Conservation (phyloP, 2,797 vertebrate genomes). For the Hirundo rustica region DNA sequence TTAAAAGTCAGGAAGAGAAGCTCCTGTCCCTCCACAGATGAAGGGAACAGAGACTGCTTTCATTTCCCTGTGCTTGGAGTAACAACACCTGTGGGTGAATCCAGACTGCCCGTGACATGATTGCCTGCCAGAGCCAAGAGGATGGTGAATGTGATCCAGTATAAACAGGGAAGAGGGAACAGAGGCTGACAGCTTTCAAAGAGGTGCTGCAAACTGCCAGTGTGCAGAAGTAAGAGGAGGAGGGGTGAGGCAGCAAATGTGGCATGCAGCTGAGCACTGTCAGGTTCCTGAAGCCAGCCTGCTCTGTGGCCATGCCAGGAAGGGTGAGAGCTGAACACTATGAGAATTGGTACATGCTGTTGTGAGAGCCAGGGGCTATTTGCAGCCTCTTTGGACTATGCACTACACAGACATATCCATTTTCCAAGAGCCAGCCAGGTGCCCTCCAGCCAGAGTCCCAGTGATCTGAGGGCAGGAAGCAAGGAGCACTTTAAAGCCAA, state of each 20-base stretch:
- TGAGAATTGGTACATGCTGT: not conserved
- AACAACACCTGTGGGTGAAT: not conserved
- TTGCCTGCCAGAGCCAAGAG: not conserved
- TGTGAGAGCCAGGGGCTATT: not conserved
- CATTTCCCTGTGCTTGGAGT: not conserved
- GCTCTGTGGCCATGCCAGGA: not conserved
- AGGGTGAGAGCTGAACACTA: fast-evolving
- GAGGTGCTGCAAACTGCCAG: not conserved
- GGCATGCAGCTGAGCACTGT: fast-evolving
- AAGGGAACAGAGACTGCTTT: conserved; percentile 6
- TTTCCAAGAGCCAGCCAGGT: not conserved
- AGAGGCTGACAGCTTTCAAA: not conserved
- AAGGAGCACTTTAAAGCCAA: not conserved
- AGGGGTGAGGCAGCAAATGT: not conserved
- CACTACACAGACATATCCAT: not conserved
- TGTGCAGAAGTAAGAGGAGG: not conserved
- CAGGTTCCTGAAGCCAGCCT: not conserved
- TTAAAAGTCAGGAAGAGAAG: not conserved
- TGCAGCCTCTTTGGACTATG: not conserved
- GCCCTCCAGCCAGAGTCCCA: not conserved
- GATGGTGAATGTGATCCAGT: conserved; percentile 5
- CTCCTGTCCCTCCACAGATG: not conserved
- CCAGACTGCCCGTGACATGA: not conserved
- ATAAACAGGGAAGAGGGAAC: conserved; percentile 15
- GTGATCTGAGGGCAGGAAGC: not conserved